These are phyloP conservation scores for Dryadula phaetusa DNA, from an alignment of 2,888 invertebrate genomes.

Conservation along the genomic window DNA sequence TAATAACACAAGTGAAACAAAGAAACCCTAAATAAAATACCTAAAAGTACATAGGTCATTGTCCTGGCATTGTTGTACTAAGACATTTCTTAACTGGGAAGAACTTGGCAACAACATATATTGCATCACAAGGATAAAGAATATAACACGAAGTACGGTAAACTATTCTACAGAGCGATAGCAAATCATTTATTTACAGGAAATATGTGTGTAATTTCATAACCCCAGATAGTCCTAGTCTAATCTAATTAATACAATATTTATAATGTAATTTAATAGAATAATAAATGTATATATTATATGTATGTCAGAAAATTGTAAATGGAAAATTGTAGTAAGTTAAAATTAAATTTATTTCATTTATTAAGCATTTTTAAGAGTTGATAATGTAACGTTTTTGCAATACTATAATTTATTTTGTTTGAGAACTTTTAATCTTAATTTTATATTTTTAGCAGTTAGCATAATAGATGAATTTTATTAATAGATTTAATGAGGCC, in stretches of 20 bases:
- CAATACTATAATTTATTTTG: not conserved
- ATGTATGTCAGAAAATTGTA: not conserved
- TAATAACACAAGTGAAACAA: constrained; percentile 3
- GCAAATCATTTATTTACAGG: constrained; percentile 50
- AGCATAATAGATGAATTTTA: constrained; percentile 77
- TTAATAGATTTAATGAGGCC: constrained; percentile 79
- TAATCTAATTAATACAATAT: constrained; percentile 33
- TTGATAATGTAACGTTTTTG: not conserved
- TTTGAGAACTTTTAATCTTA: not conserved
- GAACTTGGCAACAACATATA: constrained; percentile 15
- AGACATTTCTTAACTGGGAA: constrained; percentile 20
- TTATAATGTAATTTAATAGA: constrained; percentile 22
- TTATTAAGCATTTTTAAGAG: not conserved
- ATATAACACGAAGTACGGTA: constrained; percentile 53
- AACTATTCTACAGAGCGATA: constrained; percentile 73
- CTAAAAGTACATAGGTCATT: constrained; percentile 46
- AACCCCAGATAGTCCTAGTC: constrained; percentile 20
- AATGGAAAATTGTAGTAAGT: not conserved
- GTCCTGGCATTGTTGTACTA: constrained; percentile 38
- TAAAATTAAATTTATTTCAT: not conserved
- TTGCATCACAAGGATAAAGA: constrained; percentile 6
- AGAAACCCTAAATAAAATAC: constrained; percentile 31
- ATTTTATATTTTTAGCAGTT: constrained; percentile 37
- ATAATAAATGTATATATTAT: constrained; percentile 27
- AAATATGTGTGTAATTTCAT: constrained; percentile 26